Conservation (phyloP, 2,113 vertebrate genomes). For the Marmota monax region DNA sequence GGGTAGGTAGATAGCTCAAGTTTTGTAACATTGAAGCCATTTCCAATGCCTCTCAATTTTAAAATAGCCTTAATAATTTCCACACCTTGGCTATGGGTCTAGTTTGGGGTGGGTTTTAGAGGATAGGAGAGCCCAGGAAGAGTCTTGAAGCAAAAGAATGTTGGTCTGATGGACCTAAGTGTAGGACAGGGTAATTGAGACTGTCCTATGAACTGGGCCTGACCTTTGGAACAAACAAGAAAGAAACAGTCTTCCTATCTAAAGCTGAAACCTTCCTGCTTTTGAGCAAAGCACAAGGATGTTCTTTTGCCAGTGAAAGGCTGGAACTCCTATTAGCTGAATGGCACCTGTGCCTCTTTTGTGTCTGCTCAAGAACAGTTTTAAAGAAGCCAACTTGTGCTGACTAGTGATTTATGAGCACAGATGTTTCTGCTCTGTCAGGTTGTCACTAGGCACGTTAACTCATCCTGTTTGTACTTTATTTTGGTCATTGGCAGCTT, state of each 20-base stretch:
- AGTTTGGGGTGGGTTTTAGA: background rate
- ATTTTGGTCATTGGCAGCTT: constrained; percentile 29
- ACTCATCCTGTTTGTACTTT: background rate
- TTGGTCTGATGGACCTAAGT: background rate
- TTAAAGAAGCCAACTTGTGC: constrained; percentile 32
- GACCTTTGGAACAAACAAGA: constrained; percentile 51
- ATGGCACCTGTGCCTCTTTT: background rate
- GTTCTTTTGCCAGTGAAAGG: background rate
- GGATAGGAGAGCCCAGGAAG: background rate
- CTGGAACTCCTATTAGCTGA: background rate
- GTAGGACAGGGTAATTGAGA: background rate
- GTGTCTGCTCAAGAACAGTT: constrained; percentile 46
- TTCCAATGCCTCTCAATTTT: background rate
- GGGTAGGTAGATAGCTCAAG: background rate
- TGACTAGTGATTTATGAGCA: constrained; percentile 16
- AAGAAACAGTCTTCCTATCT: constrained; percentile 24
- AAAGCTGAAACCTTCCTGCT: constrained; percentile 31
- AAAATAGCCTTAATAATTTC: background rate
- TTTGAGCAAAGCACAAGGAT: background rate
- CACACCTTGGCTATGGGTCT: background rate
- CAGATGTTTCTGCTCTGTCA: constrained; percentile 35
- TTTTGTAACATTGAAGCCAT: background rate
- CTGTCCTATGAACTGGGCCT: background rate
- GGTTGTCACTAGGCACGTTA: constrained; percentile 33
- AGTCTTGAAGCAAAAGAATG: background rate